phyloP scores from a whole-genome alignment of 1,140 invertebrate genomes.

The Pseudomyrmex concolor region DNA sequence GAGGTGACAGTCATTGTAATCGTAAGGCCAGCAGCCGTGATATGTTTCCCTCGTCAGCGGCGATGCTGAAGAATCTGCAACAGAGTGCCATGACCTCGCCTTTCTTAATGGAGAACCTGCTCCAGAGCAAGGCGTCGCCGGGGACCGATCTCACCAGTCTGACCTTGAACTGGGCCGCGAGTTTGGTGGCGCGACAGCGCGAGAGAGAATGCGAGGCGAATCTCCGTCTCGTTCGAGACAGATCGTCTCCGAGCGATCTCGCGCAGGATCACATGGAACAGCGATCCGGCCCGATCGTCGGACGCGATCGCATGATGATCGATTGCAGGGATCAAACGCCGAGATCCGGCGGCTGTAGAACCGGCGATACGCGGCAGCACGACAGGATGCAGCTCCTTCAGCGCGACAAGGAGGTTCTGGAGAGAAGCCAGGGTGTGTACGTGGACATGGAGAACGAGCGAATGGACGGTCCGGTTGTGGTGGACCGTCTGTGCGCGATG shows the following conservation, averaged over 20 bases:
- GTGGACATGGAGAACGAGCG: constrained; percentile 74
- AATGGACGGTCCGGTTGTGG: constrained; percentile 69
- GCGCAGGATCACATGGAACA: constrained; percentile 58
- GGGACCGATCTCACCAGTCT: constrained; percentile 80
- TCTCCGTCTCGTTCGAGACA: constrained; percentile 54
- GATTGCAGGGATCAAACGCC: constrained; percentile 69
- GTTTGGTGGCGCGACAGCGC: constrained; percentile 80
- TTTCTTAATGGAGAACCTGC: constrained; percentile 86
- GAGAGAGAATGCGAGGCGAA: constrained; percentile 78
- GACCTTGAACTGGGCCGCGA: constrained; percentile 83
- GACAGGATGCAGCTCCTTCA: constrained; percentile 67
- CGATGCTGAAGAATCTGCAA: constrained; percentile 84
- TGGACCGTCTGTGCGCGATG: constrained; percentile 80
- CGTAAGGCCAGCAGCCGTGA: constrained; percentile 62
- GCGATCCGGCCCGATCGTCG: constrained; percentile 44
- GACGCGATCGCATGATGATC: constrained; percentile 49
- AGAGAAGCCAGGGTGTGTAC: constrained; percentile 60
- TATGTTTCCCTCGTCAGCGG: constrained; percentile 83
- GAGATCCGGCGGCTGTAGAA: constrained; percentile 41
- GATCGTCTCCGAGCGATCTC: constrained; percentile 46
- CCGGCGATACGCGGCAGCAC: constrained; percentile 48
- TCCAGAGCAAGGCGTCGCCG: constrained; percentile 82
- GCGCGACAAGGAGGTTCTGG: constrained; percentile 61
- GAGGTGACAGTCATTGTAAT: neutral
- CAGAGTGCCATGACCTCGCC: constrained; percentile 83